phyloP scores from a whole-genome alignment of 2,797 vertebrate genomes.

The Pipistrellus nathusii region DNA sequence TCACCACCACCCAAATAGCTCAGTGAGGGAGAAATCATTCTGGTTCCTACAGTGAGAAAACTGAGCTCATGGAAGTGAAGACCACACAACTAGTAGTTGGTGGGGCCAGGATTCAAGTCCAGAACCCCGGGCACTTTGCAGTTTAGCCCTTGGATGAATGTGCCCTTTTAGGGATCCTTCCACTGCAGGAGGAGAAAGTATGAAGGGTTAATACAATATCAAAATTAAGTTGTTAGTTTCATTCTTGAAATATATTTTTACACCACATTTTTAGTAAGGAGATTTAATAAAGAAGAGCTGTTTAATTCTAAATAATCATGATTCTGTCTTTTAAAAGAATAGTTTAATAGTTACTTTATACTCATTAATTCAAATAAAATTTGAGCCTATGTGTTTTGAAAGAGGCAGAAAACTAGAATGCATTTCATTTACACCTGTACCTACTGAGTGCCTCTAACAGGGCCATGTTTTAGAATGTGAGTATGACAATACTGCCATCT shows the following conservation, averaged over 20 bases:
- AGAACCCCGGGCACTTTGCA: too few species aligned
- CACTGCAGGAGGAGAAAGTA: neutral
- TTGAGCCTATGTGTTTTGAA: neutral
- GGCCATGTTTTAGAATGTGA: neutral
- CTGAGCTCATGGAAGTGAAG: neutral
- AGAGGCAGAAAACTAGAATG: neutral
- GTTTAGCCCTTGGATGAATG: neutral
- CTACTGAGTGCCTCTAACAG: accelerated
- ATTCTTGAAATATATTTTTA: neutral
- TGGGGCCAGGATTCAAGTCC: neutral
- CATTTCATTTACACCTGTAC: accelerated
- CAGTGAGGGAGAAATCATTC: accelerated
- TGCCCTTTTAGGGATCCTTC: neutral
- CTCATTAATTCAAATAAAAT: neutral
- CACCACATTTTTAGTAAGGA: neutral
- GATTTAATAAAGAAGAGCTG: neutral
- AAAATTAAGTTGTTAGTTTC: neutral
- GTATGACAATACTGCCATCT: constrained; percentile 57
- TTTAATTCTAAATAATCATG: neutral
- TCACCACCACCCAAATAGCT: accelerated
- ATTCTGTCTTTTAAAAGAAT: neutral
- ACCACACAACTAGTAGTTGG: too few species aligned
- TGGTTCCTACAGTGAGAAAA: neutral
- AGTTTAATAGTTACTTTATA: neutral
- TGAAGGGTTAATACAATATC: neutral